These are phyloP conservation scores for Bradypus variegatus DNA, from an alignment of 2,797 vertebrate genomes.

Conservation along the genomic window DNA sequence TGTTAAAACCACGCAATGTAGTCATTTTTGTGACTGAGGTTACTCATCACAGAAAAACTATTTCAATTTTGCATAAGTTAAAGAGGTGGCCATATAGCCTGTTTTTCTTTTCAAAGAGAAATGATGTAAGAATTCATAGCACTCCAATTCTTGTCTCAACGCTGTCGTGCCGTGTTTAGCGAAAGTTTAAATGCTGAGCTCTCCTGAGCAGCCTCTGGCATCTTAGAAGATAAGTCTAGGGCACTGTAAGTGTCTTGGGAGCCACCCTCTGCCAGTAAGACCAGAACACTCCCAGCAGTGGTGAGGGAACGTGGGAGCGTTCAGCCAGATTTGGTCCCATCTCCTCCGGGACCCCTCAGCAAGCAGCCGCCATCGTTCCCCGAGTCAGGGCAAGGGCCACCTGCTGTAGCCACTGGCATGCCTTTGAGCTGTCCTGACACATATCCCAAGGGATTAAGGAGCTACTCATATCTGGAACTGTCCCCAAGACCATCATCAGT, in stretches of 20 bases:
- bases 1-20: neutral
- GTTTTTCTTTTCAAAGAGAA: neutral
- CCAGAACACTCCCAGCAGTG: fast-evolving
- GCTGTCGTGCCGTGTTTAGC: fast-evolving
- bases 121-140: neutral
- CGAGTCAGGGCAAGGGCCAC: fast-evolving
- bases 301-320: fast-evolving
- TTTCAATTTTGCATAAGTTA: neutral
- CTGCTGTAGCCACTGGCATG: fast-evolving
- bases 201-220: neutral
- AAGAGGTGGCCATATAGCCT: neutral
- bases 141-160: neutral
- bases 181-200: too few species aligned
- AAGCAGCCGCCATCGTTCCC: fast-evolving
- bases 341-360: neutral
- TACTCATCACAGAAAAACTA: neutral
- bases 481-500: neutral
- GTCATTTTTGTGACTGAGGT: neutral
- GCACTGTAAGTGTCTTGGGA: fast-evolving
- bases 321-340: neutral
- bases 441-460: neutral
- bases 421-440: neutral
- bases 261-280: neutral
- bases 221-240: neutral
- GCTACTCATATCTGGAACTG: neutral